Evolutionary conservation across 2,797 vertebrate species (phyloP).

Genomic region (Cichlasoma orientale): DNA sequence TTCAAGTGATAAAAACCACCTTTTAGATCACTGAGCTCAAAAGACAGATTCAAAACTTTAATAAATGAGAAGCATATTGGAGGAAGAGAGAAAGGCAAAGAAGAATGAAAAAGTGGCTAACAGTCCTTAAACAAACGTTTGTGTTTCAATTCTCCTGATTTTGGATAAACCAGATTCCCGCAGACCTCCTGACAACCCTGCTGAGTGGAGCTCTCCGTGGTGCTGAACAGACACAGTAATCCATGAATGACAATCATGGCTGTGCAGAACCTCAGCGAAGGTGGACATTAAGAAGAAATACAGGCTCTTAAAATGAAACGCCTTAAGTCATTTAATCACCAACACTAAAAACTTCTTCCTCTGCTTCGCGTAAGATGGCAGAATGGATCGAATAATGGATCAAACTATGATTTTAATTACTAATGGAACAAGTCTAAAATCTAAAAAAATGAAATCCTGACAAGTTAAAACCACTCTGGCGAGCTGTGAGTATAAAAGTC

Average conservation of each 20-base stretch:
- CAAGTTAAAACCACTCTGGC: constrained; percentile 23
- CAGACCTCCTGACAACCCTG: not conserved
- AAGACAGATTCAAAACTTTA: not conserved
- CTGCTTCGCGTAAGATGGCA: not conserved
- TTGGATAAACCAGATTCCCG: not conserved
- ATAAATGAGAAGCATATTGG: not conserved
- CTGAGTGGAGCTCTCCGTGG: constrained; percentile 55
- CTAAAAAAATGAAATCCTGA: not conserved
- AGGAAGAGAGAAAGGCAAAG: not conserved
- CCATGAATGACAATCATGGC: not conserved
- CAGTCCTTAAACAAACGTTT: not conserved
- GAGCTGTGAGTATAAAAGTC: constrained; percentile 2
- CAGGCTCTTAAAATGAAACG: not conserved
- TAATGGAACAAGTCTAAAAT: constrained; percentile 3
- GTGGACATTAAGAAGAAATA: not conserved
- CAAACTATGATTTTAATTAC: not conserved
- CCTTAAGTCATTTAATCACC: not conserved
- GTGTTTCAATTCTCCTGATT: not conserved
- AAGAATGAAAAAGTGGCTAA: not conserved
- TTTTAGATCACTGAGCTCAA: not conserved
- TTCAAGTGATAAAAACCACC: not conserved
- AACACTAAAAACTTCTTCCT: not conserved
- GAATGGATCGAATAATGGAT: not conserved
- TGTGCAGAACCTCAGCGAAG: not conserved
- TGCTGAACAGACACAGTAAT: constrained; percentile 39